phyloP scores from a whole-genome alignment of 2,113 vertebrate genomes.

The Elephantulus edwardii region DNA sequence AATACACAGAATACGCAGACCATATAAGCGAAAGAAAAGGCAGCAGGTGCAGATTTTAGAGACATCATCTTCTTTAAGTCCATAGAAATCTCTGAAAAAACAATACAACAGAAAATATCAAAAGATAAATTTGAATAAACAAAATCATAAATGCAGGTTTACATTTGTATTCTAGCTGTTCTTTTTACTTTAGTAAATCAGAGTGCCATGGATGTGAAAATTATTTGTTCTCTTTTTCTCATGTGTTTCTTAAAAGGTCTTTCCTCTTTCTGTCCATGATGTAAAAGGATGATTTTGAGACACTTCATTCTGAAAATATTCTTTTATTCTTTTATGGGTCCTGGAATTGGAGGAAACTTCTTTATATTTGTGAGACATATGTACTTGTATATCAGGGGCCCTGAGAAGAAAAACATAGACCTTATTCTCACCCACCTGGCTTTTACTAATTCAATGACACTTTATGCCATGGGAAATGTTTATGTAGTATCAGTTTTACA shows the following conservation, averaged over 20 bases:
- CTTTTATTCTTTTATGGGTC: neutral
- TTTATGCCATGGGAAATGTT: neutral
- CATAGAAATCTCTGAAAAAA: neutral
- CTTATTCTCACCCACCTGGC: constrained; percentile 10
- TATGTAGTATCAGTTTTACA: neutral
- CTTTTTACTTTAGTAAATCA: neutral
- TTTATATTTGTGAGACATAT: neutral
- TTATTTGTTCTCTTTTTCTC: neutral
- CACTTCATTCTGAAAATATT: neutral
- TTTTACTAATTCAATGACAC: neutral
- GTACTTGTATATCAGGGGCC: neutral
- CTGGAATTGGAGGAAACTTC: neutral
- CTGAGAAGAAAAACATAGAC: neutral
- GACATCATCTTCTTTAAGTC: neutral
- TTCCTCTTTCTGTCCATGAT: neutral
- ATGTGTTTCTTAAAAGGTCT: neutral
- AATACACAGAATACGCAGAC: neutral
- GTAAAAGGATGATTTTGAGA: neutral
- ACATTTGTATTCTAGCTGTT: neutral
- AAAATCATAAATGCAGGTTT: neutral
- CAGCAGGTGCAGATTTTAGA: neutral
- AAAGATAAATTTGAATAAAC: neutral
- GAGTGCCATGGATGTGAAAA: neutral
- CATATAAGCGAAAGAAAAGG: neutral
- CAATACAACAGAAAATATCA: neutral